Evolutionary conservation across 2,113 vertebrate genomes (phyloP).

Genomic region (Danionella cerebrum): DNA sequence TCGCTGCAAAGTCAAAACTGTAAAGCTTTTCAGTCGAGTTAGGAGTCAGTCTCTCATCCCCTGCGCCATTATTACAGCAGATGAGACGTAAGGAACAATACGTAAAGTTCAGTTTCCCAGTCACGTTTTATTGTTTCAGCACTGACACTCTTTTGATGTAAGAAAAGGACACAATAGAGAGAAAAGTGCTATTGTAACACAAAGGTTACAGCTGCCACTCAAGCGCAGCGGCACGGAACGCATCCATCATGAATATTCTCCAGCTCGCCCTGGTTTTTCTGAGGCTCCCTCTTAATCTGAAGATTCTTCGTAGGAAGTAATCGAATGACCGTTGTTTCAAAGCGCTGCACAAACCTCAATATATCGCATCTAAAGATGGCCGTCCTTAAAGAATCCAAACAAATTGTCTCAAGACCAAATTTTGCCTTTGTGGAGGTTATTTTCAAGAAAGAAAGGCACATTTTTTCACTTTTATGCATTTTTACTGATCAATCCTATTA

Average conservation of each 20-base stretch:
- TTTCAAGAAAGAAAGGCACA: too few relatives aligned
- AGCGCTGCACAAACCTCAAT: too few relatives aligned
- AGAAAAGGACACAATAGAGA: neutral
- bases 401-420: too few relatives aligned
- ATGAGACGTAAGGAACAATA: neutral
- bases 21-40: neutral
- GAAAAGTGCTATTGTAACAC: neutral
- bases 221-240: neutral
- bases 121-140: neutral
- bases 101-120: neutral
- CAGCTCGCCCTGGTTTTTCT: neutral
- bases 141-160: neutral
- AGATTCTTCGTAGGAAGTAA: too few relatives aligned
- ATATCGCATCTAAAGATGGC: too few relatives aligned
- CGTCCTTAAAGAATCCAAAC: too few relatives aligned
- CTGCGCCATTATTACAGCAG: neutral
- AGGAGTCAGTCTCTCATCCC: neutral
- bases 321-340: too few relatives aligned
- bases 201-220: constrained; percentile 31
- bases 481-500: too few relatives aligned
- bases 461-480: too few relatives aligned
- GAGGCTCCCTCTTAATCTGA: too few relatives aligned
- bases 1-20: neutral
- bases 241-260: neutral
- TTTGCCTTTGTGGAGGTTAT: too few relatives aligned